Evolutionary conservation across 2,797 vertebrate species (phyloP).

Genomic region (Natrix natrix): DNA sequence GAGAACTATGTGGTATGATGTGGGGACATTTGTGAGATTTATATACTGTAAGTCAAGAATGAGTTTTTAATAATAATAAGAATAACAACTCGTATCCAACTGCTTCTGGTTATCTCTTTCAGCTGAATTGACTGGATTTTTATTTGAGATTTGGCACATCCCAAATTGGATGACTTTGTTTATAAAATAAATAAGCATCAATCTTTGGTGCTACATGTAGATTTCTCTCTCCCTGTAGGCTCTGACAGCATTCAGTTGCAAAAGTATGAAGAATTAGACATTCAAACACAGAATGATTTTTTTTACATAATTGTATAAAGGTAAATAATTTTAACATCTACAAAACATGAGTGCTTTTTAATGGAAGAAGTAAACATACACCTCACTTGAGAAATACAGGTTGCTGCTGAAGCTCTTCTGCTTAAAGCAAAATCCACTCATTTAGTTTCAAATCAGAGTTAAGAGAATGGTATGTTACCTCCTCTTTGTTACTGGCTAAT

Average conservation of each 20-base stretch:
- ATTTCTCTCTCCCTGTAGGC: not conserved
- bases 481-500: not conserved
- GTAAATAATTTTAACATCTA: not conserved
- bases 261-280: not conserved
- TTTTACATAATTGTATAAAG: not conserved
- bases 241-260: not conserved
- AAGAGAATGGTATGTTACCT: too few species aligned
- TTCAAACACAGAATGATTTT: not conserved
- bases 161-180: not conserved
- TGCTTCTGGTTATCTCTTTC: not conserved
- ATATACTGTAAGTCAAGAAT: not conserved
- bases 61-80: not conserved
- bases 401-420: not conserved
- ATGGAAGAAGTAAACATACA: not conserved
- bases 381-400: not conserved
- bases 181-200: not conserved
- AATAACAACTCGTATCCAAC: not conserved
- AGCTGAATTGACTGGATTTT: not conserved
- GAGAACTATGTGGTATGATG: not conserved
- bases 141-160: not conserved
- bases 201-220: not conserved
- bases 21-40: not conserved
- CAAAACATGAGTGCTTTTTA: not conserved
- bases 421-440: not conserved
- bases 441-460: not conserved